Evolutionary conservation across 1,140 invertebrate genomes (phyloP).

Genomic region (Euura saliciscinereae): DNA sequence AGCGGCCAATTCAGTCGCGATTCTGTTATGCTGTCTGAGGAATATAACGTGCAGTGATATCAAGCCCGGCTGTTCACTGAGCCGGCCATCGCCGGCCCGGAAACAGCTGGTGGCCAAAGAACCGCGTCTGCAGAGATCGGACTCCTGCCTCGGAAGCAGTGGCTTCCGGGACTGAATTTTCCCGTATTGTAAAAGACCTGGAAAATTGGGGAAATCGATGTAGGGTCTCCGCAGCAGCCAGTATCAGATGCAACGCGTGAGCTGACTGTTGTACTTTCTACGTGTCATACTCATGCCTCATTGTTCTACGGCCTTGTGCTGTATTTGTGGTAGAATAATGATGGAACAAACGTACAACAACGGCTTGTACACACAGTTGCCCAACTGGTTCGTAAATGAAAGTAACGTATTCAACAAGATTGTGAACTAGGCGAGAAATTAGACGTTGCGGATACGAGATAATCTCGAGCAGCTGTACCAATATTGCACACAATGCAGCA

Average conservation of each 20-base stretch:
- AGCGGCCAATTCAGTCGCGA: constrained; percentile 76
- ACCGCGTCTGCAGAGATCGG: constrained; percentile 70
- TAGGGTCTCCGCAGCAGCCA: too few relatives aligned
- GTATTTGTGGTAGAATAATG: background rate
- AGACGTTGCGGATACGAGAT: too few relatives aligned
- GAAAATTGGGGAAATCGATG: constrained; percentile 11
- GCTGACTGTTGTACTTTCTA: too few relatives aligned
- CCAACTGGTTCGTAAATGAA: background rate
- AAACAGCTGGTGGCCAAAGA: constrained; percentile 74
- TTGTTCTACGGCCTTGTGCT: background rate
- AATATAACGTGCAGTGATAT: constrained; percentile 87
- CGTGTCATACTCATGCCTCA: background rate
- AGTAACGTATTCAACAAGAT: too few relatives aligned
- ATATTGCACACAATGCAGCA: too few relatives aligned
- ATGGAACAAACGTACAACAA: too few relatives aligned
- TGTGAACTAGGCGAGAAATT: too few relatives aligned
- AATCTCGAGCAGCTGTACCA: too few relatives aligned
- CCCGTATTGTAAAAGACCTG: constrained; percentile 73
- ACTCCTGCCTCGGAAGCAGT: constrained; percentile 59
- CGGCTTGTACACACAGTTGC: too few relatives aligned
- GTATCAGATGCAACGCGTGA: too few relatives aligned
- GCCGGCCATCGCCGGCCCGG: constrained; percentile 77
- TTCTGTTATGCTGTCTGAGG: constrained; percentile 88
- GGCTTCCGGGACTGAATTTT: constrained; percentile 64
- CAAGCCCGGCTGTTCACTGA: constrained; percentile 87